Base-by-base conservation (phyloP, 1,140 invertebrate genomes). In the Drosophila guanche region DNA sequence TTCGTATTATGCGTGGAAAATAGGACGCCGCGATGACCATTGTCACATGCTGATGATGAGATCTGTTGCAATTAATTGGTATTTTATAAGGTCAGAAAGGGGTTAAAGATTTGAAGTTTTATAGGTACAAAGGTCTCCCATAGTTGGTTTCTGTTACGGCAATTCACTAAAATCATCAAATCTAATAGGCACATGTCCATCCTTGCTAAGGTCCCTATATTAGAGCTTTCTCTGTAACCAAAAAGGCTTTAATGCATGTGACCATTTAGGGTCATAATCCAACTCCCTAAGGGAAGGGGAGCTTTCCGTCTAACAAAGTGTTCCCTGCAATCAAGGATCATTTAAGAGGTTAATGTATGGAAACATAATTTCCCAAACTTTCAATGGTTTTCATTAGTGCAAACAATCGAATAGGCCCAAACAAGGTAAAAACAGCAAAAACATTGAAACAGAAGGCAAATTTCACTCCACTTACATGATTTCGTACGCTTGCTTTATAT, bases 381-480 rank as follows among this genome's bases (percentile, higher is more conserved):
- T 68, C 65, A 42, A 67, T 68, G 67, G 65, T 68, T 67, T 68
- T 67, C 62, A 68, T 68, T 68, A 67, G 62, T 55, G 62, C 62
- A 43, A 54, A 33, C n/a, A 76, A 76, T 67, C 40, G 54, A 73
- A 72, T 73, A 46, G 71, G 61, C 71, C 33, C 40, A 58, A 50
- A 54, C 55, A 27, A 60, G 48, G 63, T 61, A 73, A 69, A 20
- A 75, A 46, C 41, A 45, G 6, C 12, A 45, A 46, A 43, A 53
- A 53, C 12, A 70, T n/a, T 10, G 50, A 73, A 69, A 56, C 48
- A 68, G 52, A 40, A 63, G 52, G 71, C 74, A 80, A 88, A 86
- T 86, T 86, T 86, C 83, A 86, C 83, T 86, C 83, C 76, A 86
- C 78, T 86, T 81, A 81, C 85, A 83, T 88, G 81, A 86, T 88